Base-by-base conservation (phyloP, 2,888 invertebrate genomes). In the Hyposoter didymator region DNA sequence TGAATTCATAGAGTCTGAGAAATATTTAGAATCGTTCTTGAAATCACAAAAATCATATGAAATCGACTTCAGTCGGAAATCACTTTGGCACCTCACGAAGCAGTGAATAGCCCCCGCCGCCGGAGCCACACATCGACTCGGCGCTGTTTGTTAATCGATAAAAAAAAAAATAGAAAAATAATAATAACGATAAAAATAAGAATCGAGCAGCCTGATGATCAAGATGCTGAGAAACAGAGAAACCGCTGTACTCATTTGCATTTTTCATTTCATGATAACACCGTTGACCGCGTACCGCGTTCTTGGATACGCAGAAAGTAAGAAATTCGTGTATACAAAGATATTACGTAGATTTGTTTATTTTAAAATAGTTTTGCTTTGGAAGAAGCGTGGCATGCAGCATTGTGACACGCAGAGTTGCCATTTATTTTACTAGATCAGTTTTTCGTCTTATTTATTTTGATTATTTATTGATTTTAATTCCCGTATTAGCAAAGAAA, bases 301-400 rank as follows among this genome's bases (percentile, higher is more conserved):
- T 87, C 88, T 89, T 88, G 92, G 91, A 91, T 87, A 85, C 83
- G 81, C 89, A 92, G 92, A 90, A 92, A 92, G 92, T 92, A 92
- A 92, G 92, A 86, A 84, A 73, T 22, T 55, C 17, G 49, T 22
- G 45, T 75, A 79, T 19, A 75, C 66, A 55, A 52, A 43, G 52
- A 47, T 64, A 8, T 22, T 49, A 55, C 12, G 32, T 45, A 39
- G 17, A 43, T 22, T 67, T 47, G 52, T 55, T 59, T 59, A 59
- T 59, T 28, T 28, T 6, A 45, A 72, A 76, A 76, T 59, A 19
- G 86, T 84, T 84, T 81, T 69, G 78, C 69, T 84, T 66, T 72
- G 59, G 45, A 55, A 67, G 5, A 39, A 70, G 72, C 52, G 59
- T 62, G 32, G 67, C 19, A 52, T 45, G 32, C 66, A 81, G 86